Base-by-base conservation (phyloP, 2,113 vertebrate genomes). In the Zootoca vivipara region DNA sequence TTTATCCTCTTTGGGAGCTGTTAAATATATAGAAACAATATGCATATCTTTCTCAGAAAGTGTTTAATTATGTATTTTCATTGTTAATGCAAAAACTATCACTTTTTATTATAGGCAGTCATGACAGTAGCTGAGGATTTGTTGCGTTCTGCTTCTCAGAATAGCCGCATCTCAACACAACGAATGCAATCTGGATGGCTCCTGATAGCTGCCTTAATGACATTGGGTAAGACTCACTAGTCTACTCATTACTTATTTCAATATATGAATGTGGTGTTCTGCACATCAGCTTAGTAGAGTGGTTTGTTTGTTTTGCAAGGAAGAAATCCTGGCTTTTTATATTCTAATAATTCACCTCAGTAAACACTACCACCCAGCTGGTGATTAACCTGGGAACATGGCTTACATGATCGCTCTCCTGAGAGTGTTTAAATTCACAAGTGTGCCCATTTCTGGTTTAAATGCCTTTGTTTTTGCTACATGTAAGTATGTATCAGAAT, bases 181-280 rank as follows among this genome's bases (percentile, higher is more conserved):
- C 96, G 98, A 89, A 98, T 97, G 22, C 98, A 98, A 92, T 98
- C 97, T 77, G 98, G 98, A 85, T 99, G 98, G 98, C 96, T 99
- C 56, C 94, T 99, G 90, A 93, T 99, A 88, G 96, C 97, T 75
- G 96, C 98, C 7, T 96, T 99, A 89, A 97, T 98, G 96, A 98
- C 98, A 1, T 93, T 99, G 89, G 99, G 99, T 99, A 97, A 87
- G 2, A 30, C 75, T 87, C 42, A 75, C 5, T 69, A 3, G 6
- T 81, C 83, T 9, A 7, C 7, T 82, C 85, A 64, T 82, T 78
- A 78, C 35, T 69, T 1, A 8, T 85, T 3, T 90, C 72, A 15
- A 52, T 18, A 10, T 90, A 80, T 22, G 1, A 78, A 40, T 73
- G 13, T 90, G 1, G 69, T 87, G 8, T 89, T 92, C 12, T 87